Conservation (phyloP, 1,140 invertebrate genomes). For the Nasonia vitripennis region DNA sequence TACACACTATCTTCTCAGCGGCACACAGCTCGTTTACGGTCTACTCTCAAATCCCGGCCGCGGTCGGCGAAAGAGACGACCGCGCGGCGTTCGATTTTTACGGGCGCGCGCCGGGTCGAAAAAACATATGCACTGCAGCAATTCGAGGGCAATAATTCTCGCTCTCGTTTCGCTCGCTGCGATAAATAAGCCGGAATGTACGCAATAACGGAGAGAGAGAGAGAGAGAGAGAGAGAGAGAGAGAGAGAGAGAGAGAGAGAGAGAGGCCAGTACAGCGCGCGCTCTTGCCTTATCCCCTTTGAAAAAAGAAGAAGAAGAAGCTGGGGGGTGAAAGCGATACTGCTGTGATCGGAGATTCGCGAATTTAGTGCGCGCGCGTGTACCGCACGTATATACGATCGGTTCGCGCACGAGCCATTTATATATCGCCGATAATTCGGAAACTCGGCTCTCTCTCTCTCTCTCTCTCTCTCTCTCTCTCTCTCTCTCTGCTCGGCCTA, state of each 20-base stretch:
- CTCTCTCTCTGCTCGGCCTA: not conserved
- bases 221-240: not conserved
- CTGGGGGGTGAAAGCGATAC: not conserved
- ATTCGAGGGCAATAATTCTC: conserved; percentile 35
- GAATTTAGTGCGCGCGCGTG: conserved; percentile 38
- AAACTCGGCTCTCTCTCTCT: conserved; percentile 20
- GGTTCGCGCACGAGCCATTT: not conserved
- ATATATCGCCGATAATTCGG: conserved; percentile 22
- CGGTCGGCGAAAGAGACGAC: too few species aligned
- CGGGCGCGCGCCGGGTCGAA: not conserved
- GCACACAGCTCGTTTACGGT: too few species aligned
- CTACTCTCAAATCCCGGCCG: too few species aligned
- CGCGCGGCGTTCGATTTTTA: conserved; percentile 8
- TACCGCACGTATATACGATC: not conserved
- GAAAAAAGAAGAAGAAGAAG: conserved; percentile 25
- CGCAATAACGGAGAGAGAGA: not conserved
- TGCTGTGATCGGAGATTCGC: conserved; percentile 1
- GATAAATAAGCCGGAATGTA: conserved; percentile 34
- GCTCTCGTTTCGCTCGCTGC: not conserved
- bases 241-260: too few species aligned
- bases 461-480: conserved; percentile 5
- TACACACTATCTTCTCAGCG: too few species aligned
- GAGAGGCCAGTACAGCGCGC: too few species aligned
- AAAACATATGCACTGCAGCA: conserved; percentile 3
- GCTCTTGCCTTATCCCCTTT: not conserved